phyloP scores from a whole-genome alignment of 2,888 invertebrate genomes.

The Barypeithes pellucidus region DNA sequence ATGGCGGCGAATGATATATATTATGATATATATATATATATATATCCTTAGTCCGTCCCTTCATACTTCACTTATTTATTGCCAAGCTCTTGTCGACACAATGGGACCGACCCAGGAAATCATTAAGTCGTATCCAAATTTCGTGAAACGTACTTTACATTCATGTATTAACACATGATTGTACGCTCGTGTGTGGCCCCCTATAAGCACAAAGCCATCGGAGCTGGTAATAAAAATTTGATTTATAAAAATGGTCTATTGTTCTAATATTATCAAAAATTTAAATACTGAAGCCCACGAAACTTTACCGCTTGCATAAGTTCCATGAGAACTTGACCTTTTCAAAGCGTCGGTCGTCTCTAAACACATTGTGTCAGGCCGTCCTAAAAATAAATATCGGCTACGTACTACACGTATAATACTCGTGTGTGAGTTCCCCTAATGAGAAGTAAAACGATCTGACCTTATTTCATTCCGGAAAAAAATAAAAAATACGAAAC shows the following conservation, averaged over 20 bases:
- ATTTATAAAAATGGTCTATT: background rate
- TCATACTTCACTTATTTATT: too few relatives aligned
- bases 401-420: background rate
- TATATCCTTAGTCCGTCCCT: too few relatives aligned
- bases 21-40: too few relatives aligned
- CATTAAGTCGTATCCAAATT: too few relatives aligned
- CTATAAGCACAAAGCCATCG: too few relatives aligned
- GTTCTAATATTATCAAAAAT: conserved; percentile 1
- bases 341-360: background rate
- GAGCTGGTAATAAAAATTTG: background rate
- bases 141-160: too few relatives aligned
- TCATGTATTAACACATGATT: too few relatives aligned
- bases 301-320: background rate
- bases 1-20: too few relatives aligned
- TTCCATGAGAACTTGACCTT: conserved; percentile 33
- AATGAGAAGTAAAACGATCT: conserved; percentile 24
- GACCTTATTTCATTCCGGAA: conserved; percentile 35
- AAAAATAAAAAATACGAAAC: conserved; percentile 26
- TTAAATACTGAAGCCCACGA: background rate
- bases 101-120: too few relatives aligned
- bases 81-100: too few relatives aligned
- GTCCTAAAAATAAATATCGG: conserved; percentile 18
- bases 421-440: conserved; percentile 10
- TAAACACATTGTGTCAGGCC: background rate
- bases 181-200: too few relatives aligned